Conservation (phyloP, 2,113 vertebrate genomes). For the Choloepus hoffmanni region DNA sequence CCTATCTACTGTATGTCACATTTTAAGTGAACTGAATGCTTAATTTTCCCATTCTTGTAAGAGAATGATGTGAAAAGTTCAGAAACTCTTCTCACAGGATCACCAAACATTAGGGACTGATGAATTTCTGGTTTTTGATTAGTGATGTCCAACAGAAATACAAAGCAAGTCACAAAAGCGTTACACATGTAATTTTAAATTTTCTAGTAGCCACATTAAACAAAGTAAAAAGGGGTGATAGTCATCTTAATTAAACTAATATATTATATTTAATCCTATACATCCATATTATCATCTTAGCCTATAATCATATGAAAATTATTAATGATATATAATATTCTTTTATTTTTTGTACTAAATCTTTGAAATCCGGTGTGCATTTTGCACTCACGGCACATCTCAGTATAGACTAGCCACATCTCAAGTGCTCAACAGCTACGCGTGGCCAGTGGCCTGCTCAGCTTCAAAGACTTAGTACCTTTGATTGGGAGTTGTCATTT, state of each 20-base stretch:
- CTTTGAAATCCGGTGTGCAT: neutral
- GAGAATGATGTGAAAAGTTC: neutral
- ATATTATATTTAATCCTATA: neutral
- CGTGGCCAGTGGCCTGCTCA: neutral
- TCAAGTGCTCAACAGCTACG: neutral
- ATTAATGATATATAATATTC: neutral
- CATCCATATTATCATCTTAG: neutral
- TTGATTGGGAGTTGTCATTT: neutral
- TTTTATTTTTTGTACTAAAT: neutral
- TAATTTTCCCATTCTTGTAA: neutral
- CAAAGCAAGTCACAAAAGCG: neutral
- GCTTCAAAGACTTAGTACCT: neutral
- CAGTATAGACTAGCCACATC: neutral
- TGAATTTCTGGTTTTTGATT: neutral
- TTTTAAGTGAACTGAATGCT: neutral
- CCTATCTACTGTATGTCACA: accelerated
- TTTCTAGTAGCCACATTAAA: neutral
- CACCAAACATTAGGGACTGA: neutral
- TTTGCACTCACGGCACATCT: neutral
- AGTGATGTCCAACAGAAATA: neutral
- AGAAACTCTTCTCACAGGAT: neutral
- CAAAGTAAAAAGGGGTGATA: neutral
- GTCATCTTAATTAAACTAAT: neutral
- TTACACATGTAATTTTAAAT: neutral
- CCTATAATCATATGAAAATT: neutral